Evolutionary conservation across 2,888 invertebrate species (phyloP).

Genomic region (Gasteruption jaculator): DNA sequence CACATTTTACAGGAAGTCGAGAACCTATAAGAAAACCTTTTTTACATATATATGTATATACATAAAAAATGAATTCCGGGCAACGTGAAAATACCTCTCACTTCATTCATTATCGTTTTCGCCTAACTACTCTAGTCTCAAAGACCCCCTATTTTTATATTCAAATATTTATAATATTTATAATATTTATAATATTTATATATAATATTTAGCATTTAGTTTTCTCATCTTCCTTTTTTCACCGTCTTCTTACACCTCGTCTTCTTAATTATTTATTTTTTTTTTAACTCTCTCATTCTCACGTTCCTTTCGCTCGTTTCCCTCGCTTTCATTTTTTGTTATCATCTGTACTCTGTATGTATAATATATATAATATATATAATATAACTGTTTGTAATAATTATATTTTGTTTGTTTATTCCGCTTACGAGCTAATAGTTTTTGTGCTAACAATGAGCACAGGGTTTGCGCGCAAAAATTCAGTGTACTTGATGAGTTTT

Average conservation of each 20-base stretch:
- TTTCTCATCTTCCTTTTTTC: slow-evolving; percentile 36
- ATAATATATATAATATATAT: slow-evolving; percentile 52
- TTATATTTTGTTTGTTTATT: slow-evolving; percentile 51
- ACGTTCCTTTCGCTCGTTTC: slow-evolving; percentile 24
- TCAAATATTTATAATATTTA: slow-evolving; percentile 50
- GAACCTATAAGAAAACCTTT: no score
- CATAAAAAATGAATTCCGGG: no score
- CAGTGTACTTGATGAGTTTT: no score
- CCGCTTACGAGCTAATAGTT: slow-evolving; percentile 51
- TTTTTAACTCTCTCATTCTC: slow-evolving; percentile 22
- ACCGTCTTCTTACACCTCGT: slow-evolving; percentile 16
- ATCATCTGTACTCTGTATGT: slow-evolving; percentile 42
- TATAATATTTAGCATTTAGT: slow-evolving; percentile 51
- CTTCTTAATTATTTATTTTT: slow-evolving; percentile 3
- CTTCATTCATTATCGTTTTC: slow-evolving; percentile 40
- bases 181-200: slow-evolving; percentile 37
- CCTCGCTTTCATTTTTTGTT: slow-evolving; percentile 17
- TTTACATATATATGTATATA: no score
- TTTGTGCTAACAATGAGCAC: slow-evolving; percentile 50
- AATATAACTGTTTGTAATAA: slow-evolving; percentile 51
- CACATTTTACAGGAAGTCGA: no score
- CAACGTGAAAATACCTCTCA: no score
- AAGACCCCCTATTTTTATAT: slow-evolving; percentile 52
- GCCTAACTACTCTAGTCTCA: slow-evolving; percentile 47
- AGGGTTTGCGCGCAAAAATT: slow-evolving; percentile 45